Evolutionary conservation across 2,113 vertebrate species (phyloP).

Genomic region (Tragelaphus imberbis): DNA sequence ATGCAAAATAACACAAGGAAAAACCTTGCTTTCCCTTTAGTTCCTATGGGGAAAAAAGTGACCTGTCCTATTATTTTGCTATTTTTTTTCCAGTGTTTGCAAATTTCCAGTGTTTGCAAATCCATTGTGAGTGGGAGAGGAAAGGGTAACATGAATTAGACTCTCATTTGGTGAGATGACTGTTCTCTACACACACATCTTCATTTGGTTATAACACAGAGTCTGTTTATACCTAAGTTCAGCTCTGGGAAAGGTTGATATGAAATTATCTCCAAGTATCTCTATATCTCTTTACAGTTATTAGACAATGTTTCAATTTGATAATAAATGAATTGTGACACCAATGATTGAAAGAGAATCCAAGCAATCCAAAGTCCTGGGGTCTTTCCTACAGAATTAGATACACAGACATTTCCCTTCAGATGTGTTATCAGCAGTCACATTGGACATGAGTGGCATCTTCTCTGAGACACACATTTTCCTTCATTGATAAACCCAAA

Average conservation of each 20-base stretch:
- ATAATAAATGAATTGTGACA: not conserved
- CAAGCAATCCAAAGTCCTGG: not conserved
- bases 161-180: not conserved
- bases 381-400: not conserved
- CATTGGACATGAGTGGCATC: not conserved
- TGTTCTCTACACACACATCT: not conserved
- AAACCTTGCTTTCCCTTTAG: not conserved
- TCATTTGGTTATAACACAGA: not conserved
- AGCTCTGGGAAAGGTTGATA: not conserved
- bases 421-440: not conserved
- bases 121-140: not conserved
- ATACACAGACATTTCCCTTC: not conserved
- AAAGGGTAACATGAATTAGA: not conserved
- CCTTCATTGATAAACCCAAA: not conserved
- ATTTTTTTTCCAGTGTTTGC: not conserved
- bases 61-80: not conserved
- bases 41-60: not conserved
- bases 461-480: not conserved
- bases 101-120: not conserved
- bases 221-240: not conserved
- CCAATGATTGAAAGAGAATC: not conserved
- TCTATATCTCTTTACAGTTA: not conserved
- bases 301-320: conserved; percentile 5
- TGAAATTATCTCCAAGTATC: not conserved
- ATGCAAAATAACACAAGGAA: not conserved